These are phyloP conservation scores for Tupaia tana DNA, from an alignment of 2,113 vertebrate species.

Conservation along the genomic window DNA sequence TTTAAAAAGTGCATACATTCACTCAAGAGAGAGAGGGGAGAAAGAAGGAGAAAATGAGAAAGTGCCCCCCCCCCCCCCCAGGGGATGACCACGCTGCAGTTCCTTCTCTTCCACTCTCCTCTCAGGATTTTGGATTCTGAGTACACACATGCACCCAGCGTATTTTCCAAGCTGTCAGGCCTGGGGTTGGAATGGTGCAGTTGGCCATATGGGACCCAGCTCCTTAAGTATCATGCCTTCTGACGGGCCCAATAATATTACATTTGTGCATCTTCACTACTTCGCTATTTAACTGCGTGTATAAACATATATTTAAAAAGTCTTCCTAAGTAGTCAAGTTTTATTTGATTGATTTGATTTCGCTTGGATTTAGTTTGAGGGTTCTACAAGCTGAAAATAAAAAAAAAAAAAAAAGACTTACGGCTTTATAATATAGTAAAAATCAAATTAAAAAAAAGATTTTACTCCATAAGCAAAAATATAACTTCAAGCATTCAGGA, in stretches of 20 bases:
- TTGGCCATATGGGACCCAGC: too few species aligned
- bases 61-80: too few species aligned
- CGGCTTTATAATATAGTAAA: constrained; percentile 27
- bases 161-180: too few species aligned
- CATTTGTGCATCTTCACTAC: constrained; percentile 13
- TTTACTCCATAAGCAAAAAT: constrained; percentile 17
- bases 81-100: too few species aligned
- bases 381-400: neutral
- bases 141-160: too few species aligned
- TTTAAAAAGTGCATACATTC: too few species aligned
- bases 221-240: too few species aligned
- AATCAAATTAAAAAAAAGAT: neutral
- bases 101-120: too few species aligned
- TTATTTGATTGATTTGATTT: neutral
- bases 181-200: too few species aligned
- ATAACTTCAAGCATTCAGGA: neutral
- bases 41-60: too few species aligned
- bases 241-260: neutral
- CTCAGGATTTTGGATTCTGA: too few species aligned
- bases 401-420: neutral
- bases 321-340: neutral
- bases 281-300: neutral
- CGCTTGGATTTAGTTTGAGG: constrained; percentile 9
- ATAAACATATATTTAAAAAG: neutral
- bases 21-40: too few species aligned